Evolutionary conservation across 1,140 invertebrate species (phyloP).

Genomic region (Polypedilum pembai): DNA sequence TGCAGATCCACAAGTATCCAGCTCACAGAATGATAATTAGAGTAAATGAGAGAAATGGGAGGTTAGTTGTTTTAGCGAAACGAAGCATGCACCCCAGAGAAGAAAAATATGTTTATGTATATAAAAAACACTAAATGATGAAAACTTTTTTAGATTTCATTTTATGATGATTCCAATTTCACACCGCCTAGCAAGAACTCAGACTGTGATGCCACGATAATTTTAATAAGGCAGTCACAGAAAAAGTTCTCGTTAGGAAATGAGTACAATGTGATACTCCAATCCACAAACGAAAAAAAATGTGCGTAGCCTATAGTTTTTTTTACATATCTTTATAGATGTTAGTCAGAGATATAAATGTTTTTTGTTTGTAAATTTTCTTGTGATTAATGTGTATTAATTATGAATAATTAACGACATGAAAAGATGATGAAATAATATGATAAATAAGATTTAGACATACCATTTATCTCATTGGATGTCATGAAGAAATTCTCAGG

Average conservation of each 20-base stretch:
- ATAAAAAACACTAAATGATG: not conserved
- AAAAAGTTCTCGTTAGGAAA: constrained; percentile 24
- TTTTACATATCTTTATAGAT: not conserved
- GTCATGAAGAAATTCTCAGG: constrained; percentile 21
- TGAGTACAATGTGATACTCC: not conserved
- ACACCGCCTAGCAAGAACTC: constrained; percentile 72
- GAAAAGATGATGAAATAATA: not conserved
- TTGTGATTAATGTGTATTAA: constrained; percentile 8
- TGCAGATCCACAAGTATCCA: constrained; percentile 25
- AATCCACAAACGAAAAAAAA: not conserved
- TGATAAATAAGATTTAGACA: not conserved
- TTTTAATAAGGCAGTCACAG: constrained; percentile 6
- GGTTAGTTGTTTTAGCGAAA: constrained; percentile 16
- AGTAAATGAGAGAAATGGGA: not conserved
- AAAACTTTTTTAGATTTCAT: not conserved
- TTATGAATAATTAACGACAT: not conserved
- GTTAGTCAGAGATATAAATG: not conserved
- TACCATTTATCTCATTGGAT: constrained; percentile 22
- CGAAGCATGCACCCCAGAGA: not conserved
- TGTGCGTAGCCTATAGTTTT: not conserved
- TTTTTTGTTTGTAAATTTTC: not conserved
- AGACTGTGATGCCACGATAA: constrained; percentile 71
- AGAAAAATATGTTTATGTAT: not conserved
- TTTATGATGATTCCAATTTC: not conserved
- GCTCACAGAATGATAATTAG: constrained; percentile 1